phyloP scores from a whole-genome alignment of 2,113 vertebrate species.

The Myotis brandtii region DNA sequence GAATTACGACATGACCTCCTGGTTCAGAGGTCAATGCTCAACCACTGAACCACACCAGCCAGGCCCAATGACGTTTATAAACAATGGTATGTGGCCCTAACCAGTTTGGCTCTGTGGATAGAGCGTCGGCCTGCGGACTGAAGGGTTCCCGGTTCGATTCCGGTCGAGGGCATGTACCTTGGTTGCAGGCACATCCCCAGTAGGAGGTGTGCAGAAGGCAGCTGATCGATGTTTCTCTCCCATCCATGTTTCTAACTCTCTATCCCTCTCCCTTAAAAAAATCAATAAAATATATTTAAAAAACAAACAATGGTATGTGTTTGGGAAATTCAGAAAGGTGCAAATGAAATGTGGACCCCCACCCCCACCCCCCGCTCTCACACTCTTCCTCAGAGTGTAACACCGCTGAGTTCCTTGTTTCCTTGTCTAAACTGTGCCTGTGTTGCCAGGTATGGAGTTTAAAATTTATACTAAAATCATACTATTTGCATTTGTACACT shows the following conservation, averaged over 20 bases:
- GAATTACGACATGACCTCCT: too few species aligned
- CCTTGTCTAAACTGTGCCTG: not conserved
- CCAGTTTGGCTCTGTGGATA: too few species aligned
- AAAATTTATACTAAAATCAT: not conserved
- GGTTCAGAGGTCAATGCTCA: too few species aligned
- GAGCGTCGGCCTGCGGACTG: too few species aligned
- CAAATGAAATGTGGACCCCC: not conserved
- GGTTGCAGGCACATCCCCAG: too few species aligned
- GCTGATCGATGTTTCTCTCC: too few species aligned
- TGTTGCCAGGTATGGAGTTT: not conserved
- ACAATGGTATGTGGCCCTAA: not conserved
- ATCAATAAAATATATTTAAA: too few species aligned
- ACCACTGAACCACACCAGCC: not conserved
- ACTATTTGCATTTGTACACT: not conserved
- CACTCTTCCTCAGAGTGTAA: rapidly evolving
- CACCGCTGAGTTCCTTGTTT: not conserved
- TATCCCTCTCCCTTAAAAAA: too few species aligned
- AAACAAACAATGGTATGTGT: not conserved
- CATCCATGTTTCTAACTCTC: too few species aligned
- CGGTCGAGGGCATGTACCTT: too few species aligned
- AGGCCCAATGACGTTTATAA: not conserved
- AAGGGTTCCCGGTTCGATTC: too few species aligned
- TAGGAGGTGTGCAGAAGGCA: too few species aligned
- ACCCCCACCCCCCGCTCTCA: not conserved
- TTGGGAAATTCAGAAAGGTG: not conserved